Base-by-base conservation (phyloP, 2,113 vertebrate genomes). In the Tichodroma muraria region DNA sequence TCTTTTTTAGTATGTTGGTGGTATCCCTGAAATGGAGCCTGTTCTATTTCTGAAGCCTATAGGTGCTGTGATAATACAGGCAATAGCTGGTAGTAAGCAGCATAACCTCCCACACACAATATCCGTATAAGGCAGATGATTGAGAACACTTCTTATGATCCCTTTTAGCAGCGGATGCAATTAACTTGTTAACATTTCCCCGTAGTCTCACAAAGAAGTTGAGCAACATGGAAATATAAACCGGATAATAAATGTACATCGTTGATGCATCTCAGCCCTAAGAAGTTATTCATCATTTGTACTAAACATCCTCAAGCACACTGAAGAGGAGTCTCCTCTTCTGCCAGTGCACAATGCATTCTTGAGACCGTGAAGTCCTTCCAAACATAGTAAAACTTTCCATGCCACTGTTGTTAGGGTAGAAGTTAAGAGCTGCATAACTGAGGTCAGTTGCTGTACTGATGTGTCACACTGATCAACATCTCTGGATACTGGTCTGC, bases 131-230 rank as follows among this genome's bases (percentile, higher is more conserved):
- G 82, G 24, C 45, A 85, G 49, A 61, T 72, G 80, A 94, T 24
- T 84, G 89, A 93, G 70, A 92, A 53, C 23, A 66, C 42, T 53
- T 80, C 66, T 77, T 77, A 73, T 13, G 21, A 83, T 76, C 45
- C 37, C 42, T 92, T 93, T 94, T 61, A 91, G 70, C 31, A 65
- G 49, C 69, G 70, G 59, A 91, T 95, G 71, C 33, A 85, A 83
- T 89, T 89, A 87, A 85, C 85, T 92, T 91, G 66, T 71, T 88
- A 85, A 61, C 61, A 70, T 92, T 94, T 93, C 81, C 88, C 77
- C 2, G 1, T 44, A 90, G 85, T 66, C 88, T 86, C 69, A 86
- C 85, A 57, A 75, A 90, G 71, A 94, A 89, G 35, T 49, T 71
- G 79, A 89, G 71, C 35, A 66, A 70, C 47, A 21, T 54, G 13